Evolutionary conservation across 2,797 vertebrate genomes (phyloP).

Genomic region (Ficedula albicollis): DNA sequence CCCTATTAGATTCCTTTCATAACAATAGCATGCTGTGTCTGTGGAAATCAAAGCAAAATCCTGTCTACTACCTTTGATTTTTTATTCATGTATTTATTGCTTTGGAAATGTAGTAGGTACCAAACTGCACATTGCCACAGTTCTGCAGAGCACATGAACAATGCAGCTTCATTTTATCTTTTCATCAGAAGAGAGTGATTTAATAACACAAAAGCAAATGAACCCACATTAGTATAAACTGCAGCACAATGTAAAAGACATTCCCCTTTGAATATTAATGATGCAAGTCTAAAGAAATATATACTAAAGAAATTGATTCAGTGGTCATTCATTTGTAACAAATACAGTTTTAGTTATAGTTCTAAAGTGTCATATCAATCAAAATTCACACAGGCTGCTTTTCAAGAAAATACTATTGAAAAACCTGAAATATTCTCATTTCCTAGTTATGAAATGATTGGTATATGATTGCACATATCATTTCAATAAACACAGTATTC

Average conservation of each 20-base stretch:
- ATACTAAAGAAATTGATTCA: constrained; percentile 49
- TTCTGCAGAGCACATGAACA: background rate
- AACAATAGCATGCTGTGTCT: background rate
- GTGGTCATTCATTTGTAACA: constrained; percentile 46
- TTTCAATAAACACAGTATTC: background rate
- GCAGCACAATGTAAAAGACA: constrained; percentile 38
- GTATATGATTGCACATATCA: background rate
- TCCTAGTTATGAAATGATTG: background rate
- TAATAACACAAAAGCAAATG: constrained; percentile 40
- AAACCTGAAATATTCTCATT: background rate
- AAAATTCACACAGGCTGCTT: constrained; percentile 34
- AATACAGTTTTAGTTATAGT: constrained; percentile 41
- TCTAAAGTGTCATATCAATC: constrained; percentile 33
- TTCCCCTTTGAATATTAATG: constrained; percentile 45
- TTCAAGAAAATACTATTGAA: background rate
- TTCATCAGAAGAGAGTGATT: constrained; percentile 26
- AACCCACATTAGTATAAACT: constrained; percentile 43
- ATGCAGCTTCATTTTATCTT: constrained; percentile 6
- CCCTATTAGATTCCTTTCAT: background rate
- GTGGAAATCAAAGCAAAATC: constrained; percentile 38
- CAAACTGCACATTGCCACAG: background rate
- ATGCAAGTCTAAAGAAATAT: constrained; percentile 50
- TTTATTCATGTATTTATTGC: constrained; percentile 41
- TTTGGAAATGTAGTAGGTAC: background rate
- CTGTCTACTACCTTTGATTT: background rate